phyloP scores from a whole-genome alignment of 2,113 vertebrate species.

The Gallinago paraguaiae region DNA sequence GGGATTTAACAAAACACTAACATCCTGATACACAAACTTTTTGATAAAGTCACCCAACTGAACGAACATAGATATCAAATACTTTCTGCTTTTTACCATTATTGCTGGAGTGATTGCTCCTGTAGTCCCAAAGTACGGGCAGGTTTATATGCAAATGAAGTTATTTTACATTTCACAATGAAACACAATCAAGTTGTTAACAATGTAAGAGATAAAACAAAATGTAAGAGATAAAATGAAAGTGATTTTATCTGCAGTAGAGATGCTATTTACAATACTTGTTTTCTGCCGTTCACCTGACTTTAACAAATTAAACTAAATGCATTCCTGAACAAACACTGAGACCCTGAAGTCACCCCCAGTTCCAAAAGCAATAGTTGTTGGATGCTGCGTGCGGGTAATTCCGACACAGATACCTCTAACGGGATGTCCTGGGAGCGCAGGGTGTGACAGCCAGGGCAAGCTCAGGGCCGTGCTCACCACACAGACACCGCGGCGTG shows the following conservation, averaged over 20 bases:
- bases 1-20: neutral
- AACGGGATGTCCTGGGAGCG: accelerated
- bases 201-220: neutral
- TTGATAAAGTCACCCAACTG: neutral
- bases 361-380: neutral
- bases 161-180: neutral
- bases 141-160: neutral
- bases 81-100: neutral
- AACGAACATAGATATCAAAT: neutral
- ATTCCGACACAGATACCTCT: neutral
- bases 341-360: neutral
- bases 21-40: neutral
- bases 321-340: neutral
- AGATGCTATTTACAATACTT: neutral
- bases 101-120: neutral
- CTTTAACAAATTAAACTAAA: neutral
- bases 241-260: neutral
- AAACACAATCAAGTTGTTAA: neutral
- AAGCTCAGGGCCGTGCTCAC: neutral
- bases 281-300: neutral
- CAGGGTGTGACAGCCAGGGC: too few relatives aligned
- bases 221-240: neutral
- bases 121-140: neutral
- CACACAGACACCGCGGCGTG: neutral
- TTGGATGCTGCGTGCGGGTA: neutral